Base-by-base conservation (phyloP, 2,888 invertebrate species). In the Tuberolachnus salignus region DNA sequence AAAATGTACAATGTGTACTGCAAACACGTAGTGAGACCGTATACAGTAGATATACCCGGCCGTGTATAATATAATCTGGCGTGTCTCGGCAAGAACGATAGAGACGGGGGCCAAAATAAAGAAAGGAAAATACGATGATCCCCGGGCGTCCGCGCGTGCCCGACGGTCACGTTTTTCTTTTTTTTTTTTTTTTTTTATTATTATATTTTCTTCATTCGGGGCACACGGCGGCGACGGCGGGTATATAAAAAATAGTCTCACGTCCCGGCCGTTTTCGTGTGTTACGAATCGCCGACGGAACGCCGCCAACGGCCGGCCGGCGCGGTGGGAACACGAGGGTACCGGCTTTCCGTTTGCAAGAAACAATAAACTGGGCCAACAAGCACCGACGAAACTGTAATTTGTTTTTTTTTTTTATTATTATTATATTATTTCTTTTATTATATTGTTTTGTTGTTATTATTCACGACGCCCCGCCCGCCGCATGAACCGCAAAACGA, bases 101-200 rank as follows among this genome's bases (percentile, higher is more conserved):
- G 6, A 4, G 6, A 34, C 34, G 34, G 6, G 34, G 3, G 34
- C n/a, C n/a, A n/a, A n/a, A n/a, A n/a, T n/a, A n/a, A n/a, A n/a
- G n/a, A n/a, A n/a, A n/a, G n/a, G n/a, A n/a, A n/a, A n/a, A n/a
- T n/a, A n/a, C n/a, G n/a, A n/a, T n/a, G n/a, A n/a, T n/a, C n/a
- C n/a, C n/a, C n/a, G n/a, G n/a, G n/a, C n/a, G n/a, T n/a, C n/a
- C 46, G 9, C 19, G 49, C 34, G 6, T 6, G 6, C 34, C 6
- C 19, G n/a, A 14, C 19, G 26, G 75, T 75, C 75, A 75, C 75
- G 75, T 57, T 75, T 75, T 75, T n/a, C n/a, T n/a, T n/a, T n/a
- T n/a, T n/a, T n/a, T n/a, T n/a, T n/a, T n/a, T n/a, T n/a, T n/a
- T n/a, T n/a, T n/a, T n/a, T n/a, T n/a, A n/a, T n/a, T n/a, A n/a